phyloP scores from a whole-genome alignment of 2,888 invertebrate species.

The Malthinus seriepunctatus region DNA sequence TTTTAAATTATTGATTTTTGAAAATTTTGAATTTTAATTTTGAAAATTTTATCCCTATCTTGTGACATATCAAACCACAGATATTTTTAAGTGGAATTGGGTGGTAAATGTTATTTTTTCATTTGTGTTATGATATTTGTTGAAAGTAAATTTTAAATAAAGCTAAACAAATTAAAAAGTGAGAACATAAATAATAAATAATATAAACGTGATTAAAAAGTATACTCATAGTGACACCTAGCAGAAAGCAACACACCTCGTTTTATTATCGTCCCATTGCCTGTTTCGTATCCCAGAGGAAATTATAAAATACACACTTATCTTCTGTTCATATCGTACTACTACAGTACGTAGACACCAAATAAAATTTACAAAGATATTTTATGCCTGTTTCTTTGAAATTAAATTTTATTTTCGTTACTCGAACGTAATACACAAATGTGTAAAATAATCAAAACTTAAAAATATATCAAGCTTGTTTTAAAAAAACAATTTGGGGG shows the following conservation, averaged over 20 bases:
- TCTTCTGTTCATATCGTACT: constrained; percentile 36
- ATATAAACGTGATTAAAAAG: constrained; percentile 37
- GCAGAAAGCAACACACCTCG: constrained; percentile 30
- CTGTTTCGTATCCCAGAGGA: constrained; percentile 49
- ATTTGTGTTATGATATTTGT: no score
- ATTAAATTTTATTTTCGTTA: constrained; percentile 44
- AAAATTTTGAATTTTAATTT: no score
- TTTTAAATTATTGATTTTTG: no score
- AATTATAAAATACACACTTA: constrained; percentile 52
- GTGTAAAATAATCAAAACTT: constrained; percentile 12
- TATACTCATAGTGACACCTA: constrained; percentile 40
- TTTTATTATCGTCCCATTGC: constrained; percentile 35
- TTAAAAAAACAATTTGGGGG: not conserved
- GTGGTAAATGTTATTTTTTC: no score
- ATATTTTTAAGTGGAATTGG: no score
- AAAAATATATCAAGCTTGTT: not conserved
- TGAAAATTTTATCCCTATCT: no score
- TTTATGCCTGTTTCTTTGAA: constrained; percentile 47
- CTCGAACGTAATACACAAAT: constrained; percentile 11
- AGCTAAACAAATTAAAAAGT: constrained; percentile 10
- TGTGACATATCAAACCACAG: no score
- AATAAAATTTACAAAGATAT: constrained; percentile 47
- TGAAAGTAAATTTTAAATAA: no score
- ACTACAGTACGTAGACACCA: constrained; percentile 32
- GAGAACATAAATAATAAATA: constrained; percentile 34